phyloP scores from a whole-genome alignment of 35 echinoderm and acorn worm genomes.

The Ophiothrix spiculata region DNA sequence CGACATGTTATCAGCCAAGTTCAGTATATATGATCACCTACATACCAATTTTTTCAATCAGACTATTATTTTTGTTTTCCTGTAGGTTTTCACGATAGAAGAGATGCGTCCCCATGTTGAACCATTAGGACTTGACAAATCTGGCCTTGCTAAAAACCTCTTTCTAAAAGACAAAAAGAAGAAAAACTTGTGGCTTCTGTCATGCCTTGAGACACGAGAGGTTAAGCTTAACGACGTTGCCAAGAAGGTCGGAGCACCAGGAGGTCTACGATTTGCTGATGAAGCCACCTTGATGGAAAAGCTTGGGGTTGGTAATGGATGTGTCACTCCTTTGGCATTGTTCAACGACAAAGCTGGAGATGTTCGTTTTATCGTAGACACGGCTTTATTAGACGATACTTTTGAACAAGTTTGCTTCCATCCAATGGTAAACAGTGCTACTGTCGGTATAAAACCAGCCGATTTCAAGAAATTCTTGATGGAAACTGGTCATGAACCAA shows the following conservation, averaged over 20 bases:
- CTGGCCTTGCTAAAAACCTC: conserved; percentile 73
- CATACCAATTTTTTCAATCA: not conserved
- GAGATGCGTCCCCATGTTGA: conserved; percentile 76
- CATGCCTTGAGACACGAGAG: conserved; percentile 39
- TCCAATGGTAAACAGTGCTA: conserved; percentile 82
- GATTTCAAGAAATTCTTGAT: conserved; percentile 80
- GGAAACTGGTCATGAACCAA: conserved; percentile 73
- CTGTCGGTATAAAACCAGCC: conserved; percentile 62
- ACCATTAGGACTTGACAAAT: conserved; percentile 40
- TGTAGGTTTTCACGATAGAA: conserved; percentile 91
- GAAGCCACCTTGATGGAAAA: conserved; percentile 74
- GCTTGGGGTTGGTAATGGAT: conserved; percentile 80
- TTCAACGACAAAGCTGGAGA: conserved; percentile 78
- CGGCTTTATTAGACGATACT: conserved; percentile 59
- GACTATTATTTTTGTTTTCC: not conserved
- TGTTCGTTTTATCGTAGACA: conserved; percentile 72
- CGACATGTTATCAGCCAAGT: not conserved
- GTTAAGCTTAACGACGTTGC: conserved; percentile 57
- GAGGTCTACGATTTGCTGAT: conserved; percentile 86
- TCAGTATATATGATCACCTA: not conserved
- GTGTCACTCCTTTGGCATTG: conserved; percentile 84
- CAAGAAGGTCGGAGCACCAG: conserved; percentile 79
- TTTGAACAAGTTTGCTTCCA: conserved; percentile 64
- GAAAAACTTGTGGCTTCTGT: conserved; percentile 71
- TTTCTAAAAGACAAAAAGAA: conserved; percentile 95